A percentile compares a stretch with the other conserved stretches of the same genome.
phyloP scores from a whole-genome alignment of 1,140 invertebrate species.

The Heliconius hewitsoni region DNA sequence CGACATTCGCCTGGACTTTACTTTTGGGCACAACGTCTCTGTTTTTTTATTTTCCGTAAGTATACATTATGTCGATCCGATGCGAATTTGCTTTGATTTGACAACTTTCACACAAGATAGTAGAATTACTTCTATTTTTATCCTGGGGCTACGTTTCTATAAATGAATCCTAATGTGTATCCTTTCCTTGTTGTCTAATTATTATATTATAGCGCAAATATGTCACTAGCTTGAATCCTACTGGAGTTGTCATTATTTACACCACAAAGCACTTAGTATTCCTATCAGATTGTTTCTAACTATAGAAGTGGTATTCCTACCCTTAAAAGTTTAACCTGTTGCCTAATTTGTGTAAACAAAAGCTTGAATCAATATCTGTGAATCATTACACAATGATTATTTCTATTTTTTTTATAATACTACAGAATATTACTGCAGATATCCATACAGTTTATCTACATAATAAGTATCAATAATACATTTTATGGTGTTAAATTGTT shows the following conservation, averaged over 20 bases:
- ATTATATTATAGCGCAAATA: constrained; percentile 7
- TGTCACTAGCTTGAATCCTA: not conserved
- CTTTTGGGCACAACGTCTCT: constrained; percentile 93
- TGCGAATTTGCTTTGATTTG: constrained; percentile 75
- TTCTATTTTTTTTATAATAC: not conserved
- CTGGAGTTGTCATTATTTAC: constrained; percentile 42
- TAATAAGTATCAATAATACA: not conserved
- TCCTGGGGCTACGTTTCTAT: constrained; percentile 60
- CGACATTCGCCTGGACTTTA: constrained; percentile 97
- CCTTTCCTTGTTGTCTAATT: constrained; percentile 26
- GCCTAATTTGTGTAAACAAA: constrained; percentile 53
- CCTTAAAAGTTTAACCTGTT: constrained; percentile 35
- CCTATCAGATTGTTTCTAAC: constrained; percentile 29
- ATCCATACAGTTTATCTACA: not conserved
- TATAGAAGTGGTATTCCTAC: constrained; percentile 28
- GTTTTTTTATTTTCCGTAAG: constrained; percentile 99
- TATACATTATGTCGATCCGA: constrained; percentile 77
- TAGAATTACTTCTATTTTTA: constrained; percentile 74
- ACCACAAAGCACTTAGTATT: constrained; percentile 34
- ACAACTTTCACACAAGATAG: constrained; percentile 77
- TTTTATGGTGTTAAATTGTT: not conserved
- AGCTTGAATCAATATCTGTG: constrained; percentile 39
- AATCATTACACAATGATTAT: constrained; percentile 16
- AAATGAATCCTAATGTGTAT: constrained; percentile 43
- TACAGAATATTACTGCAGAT: not conserved